phyloP scores from a whole-genome alignment of 1,140 invertebrate species.

The Myzus persicae region DNA sequence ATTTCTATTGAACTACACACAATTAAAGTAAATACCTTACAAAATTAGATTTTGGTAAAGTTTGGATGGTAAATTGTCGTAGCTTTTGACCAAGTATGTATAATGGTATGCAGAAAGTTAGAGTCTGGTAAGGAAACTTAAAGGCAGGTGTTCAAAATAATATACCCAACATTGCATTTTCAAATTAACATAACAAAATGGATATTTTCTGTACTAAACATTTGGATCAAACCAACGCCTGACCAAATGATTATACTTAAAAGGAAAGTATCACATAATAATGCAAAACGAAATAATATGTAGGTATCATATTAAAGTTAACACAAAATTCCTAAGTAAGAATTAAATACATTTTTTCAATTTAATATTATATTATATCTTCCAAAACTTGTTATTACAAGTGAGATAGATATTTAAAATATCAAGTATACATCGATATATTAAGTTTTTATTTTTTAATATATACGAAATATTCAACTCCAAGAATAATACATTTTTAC shows the following conservation, averaged over 20 bases:
- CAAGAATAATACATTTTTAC: not conserved
- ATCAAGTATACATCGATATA: not conserved
- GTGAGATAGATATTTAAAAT: not conserved
- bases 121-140: not conserved
- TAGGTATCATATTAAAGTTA: not conserved
- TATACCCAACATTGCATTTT: not conserved
- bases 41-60: conserved; percentile 8
- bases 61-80: not conserved
- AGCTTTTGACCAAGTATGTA: not conserved
- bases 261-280: not conserved
- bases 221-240: not conserved
- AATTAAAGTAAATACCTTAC: not conserved
- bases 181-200: conserved; percentile 14
- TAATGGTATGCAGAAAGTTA: conserved; percentile 23
- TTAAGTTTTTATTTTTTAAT: too few species aligned
- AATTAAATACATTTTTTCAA: not conserved
- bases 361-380: too few species aligned
- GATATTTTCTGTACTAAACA: not conserved
- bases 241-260: not conserved
- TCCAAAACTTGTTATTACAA: not conserved
- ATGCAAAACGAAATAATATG: not conserved
- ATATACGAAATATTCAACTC: too few species aligned
- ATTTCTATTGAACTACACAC: not conserved
- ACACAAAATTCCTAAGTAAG: not conserved
- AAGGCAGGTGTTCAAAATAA: not conserved